Base-by-base conservation (phyloP, 1,140 invertebrate genomes). In the Augochlora pura region DNA sequence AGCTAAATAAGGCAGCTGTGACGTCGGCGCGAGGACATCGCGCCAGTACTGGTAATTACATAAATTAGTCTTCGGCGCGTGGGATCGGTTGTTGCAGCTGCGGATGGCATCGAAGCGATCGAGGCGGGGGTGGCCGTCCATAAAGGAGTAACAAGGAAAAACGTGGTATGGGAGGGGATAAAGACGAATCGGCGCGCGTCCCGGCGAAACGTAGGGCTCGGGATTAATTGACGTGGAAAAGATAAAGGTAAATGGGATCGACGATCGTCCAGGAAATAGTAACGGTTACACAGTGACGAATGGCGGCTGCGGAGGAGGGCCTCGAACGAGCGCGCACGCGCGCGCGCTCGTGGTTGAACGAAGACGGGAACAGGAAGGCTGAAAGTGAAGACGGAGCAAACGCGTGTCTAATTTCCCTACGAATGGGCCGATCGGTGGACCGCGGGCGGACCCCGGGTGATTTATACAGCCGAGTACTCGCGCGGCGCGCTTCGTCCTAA, bases 361-460 rank as follows among this genome's bases (percentile, higher is more conserved):
- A 46, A 54, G 63, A 68, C 21, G 74, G 72, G 54, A 18, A 38
- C 16, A 76, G 66, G 57, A 81, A 70, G 73, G 65, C 57, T 39
- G 57, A 42, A 69, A 66, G 63, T 25, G 75, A 42, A 52, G 65
- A 82, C 42, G 77, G 49, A 64, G 75, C 59, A 60, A 85, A 70
- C 87, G 82, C 80, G 84, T 88, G 82, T 87, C 84, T 91, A 90
- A 91, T 91, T 91, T 91, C 80, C 88, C 90, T 90, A 87, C 86
- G 84, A 91, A 89, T 88, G 80, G 80, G 78, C 75, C 78, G 85
- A 88, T 90, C 84, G 79, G 79, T 54, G 81, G 84, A 73, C 83
- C 78, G 85, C 85, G 80, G 87, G 87, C 84, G 83, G 86, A 82
- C 76, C 68, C 57, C n/a, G n/a, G 16, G 86, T 89, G 88, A 90